Conservation (phyloP, 2,888 invertebrate species). For the Cerceris ruficornis region DNA sequence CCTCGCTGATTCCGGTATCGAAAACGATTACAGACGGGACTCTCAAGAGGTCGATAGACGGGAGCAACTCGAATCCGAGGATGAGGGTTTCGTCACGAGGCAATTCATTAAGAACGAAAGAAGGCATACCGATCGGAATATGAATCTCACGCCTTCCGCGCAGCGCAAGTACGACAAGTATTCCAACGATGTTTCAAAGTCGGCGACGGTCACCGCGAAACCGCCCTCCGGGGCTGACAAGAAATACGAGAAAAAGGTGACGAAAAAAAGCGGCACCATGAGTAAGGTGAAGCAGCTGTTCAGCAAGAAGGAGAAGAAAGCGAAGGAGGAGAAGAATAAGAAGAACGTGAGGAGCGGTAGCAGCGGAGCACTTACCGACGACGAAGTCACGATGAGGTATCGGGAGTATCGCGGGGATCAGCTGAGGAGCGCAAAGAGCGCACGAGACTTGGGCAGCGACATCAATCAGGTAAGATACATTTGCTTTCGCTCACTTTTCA, state of each 20-base stretch:
- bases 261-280: slow-evolving; percentile 79
- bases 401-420: slow-evolving; percentile 79
- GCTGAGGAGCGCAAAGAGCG: slow-evolving; percentile 77
- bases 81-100: slow-evolving; percentile 88
- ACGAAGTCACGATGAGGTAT: slow-evolving; percentile 79
- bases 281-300: slow-evolving; percentile 89
- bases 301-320: slow-evolving; percentile 88
- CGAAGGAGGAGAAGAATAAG: slow-evolving; percentile 83
- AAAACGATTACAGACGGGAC: slow-evolving; percentile 90
- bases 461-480: slow-evolving; percentile 76
- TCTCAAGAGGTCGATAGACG: slow-evolving; percentile 82
- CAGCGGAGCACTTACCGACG: slow-evolving; percentile 78
- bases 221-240: slow-evolving; percentile 77
- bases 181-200: slow-evolving; percentile 66
- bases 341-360: slow-evolving; percentile 69
- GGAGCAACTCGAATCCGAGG: slow-evolving; percentile 84
- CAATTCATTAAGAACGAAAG: slow-evolving; percentile 89
- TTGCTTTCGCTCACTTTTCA: not conserved
- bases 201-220: slow-evolving; percentile 71
- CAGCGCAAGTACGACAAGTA: slow-evolving; percentile 74
- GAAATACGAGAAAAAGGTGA: slow-evolving; percentile 78
- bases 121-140: slow-evolving; percentile 87
- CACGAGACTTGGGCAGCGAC: slow-evolving; percentile 78
- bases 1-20: slow-evolving; percentile 90
- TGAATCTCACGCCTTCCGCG: slow-evolving; percentile 78